These are phyloP conservation scores for Catharus fuscescens DNA, from an alignment of 2,113 vertebrate genomes.

Conservation along the genomic window DNA sequence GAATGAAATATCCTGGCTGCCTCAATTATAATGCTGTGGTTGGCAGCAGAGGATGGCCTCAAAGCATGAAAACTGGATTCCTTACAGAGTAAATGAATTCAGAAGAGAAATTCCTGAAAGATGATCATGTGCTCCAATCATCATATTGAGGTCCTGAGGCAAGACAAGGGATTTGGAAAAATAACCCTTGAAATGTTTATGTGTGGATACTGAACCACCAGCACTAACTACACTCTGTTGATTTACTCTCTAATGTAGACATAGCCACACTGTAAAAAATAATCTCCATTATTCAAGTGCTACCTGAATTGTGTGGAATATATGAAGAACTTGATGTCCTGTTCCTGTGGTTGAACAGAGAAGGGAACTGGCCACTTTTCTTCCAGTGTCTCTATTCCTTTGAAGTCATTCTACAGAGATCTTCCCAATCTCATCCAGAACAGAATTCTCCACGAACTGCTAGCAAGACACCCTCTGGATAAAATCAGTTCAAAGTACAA, in stretches of 20 bases:
- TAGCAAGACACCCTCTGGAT: background rate
- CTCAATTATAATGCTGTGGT: background rate
- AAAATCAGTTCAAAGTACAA: background rate
- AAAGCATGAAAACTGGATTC: background rate
- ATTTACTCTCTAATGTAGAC: background rate
- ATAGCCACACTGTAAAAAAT: background rate
- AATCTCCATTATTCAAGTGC: background rate
- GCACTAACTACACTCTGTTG: background rate
- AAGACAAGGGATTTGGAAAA: background rate
- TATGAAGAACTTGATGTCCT: background rate
- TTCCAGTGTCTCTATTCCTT: background rate
- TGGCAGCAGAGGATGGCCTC: background rate
- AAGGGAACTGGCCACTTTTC: background rate
- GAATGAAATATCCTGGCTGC: background rate
- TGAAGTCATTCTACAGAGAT: background rate
- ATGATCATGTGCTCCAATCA: background rate
- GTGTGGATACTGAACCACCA: background rate
- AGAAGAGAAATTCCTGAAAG: background rate
- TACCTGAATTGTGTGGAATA: background rate
- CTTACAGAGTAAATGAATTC: background rate
- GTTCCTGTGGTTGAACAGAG: background rate
- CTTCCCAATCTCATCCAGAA: background rate
- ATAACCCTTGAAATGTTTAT: background rate
- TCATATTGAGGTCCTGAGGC: background rate
- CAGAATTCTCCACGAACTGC: background rate